phyloP scores from a whole-genome alignment of 2,113 vertebrate species.

The Proteles cristata region DNA sequence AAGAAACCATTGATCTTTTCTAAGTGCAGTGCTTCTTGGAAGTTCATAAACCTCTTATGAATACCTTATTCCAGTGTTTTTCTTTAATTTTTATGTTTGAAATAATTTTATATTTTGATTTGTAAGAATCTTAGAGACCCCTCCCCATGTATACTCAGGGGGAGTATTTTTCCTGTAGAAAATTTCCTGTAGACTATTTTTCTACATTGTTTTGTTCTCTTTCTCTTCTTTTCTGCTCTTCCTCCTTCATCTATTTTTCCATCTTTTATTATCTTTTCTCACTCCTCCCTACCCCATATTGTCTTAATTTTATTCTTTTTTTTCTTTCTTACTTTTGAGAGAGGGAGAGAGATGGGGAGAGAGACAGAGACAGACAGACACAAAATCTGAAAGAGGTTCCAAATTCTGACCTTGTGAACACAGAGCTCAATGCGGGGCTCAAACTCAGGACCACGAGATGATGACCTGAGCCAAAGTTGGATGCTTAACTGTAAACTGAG shows the following conservation, averaged over 20 bases:
- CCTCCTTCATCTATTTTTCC: not conserved
- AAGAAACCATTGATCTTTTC: not conserved
- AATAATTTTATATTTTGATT: constrained; percentile 6
- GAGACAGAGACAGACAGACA: too few relatives aligned
- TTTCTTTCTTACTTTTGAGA: too few relatives aligned
- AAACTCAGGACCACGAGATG: too few relatives aligned
- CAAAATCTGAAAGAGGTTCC: too few relatives aligned
- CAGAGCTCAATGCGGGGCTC: too few relatives aligned
- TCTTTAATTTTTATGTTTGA: not conserved
- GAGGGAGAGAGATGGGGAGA: too few relatives aligned
- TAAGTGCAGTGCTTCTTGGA: not conserved
- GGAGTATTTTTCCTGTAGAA: too few relatives aligned
- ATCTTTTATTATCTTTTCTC: rapidly evolving
- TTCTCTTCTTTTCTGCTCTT: not conserved
- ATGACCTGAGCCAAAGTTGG: too few relatives aligned
- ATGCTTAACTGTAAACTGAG: too few relatives aligned
- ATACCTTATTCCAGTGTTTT: not conserved
- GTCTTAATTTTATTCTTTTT: not conserved
- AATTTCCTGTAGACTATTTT: too few relatives aligned
- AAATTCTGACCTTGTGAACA: too few relatives aligned
- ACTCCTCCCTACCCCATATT: not conserved
- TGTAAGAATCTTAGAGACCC: not conserved
- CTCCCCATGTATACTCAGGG: too few relatives aligned
- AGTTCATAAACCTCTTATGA: not conserved
- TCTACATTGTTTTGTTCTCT: not conserved